Base-by-base conservation (phyloP, 2,888 invertebrate species). In the Cheilosia vernalis region DNA sequence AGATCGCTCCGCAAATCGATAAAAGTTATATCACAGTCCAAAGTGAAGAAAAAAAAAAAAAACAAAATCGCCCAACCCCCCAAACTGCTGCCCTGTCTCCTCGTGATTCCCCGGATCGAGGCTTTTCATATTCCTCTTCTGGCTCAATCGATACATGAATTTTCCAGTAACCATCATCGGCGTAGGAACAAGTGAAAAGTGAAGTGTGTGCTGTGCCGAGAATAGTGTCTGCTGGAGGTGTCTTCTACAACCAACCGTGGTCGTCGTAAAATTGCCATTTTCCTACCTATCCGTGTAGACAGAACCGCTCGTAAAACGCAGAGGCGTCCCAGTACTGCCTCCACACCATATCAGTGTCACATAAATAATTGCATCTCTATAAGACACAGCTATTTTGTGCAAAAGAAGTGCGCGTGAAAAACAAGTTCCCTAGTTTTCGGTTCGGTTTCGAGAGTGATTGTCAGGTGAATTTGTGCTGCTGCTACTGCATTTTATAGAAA, bases 81-180 rank as follows among this genome's bases (percentile, higher is more conserved):
- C 64, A 4, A 64, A 79, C 63, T 53, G 60, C 58, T 17, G 70
- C 74, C 64, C 69, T 60, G 61, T 66, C 74, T 67, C 66, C 84
- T 74, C 80, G 84, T 85, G 85, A 81, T 72, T 85, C 79, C 83
- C 84, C 63, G 74, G 76, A 85, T 81, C 72, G 80, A 80, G 81
- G 81, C 76, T 76, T 70, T 81, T 85, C 70, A 61, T 72, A 77
- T 76, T 49, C 67, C 67, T 73, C 78, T 73, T 66, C 81, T 76
- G 81, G 81, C 76, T 85, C 80, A 85, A 85, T 85, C 80, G 81
- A 85, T 85, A 81, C 76, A 85, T 72, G 81, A 81, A 81, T 85
- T 85, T 85, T 85, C 76, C 70, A 85, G 81, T 85, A 72, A 72
- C 76, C 80, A 66, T 58, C 67, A 67, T 76, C 76, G 73, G 63